Evolutionary conservation across 2,113 vertebrate species (phyloP), one percentile per base, ranked within the genome.

Genomic region (Carassius gibelio): DNA sequence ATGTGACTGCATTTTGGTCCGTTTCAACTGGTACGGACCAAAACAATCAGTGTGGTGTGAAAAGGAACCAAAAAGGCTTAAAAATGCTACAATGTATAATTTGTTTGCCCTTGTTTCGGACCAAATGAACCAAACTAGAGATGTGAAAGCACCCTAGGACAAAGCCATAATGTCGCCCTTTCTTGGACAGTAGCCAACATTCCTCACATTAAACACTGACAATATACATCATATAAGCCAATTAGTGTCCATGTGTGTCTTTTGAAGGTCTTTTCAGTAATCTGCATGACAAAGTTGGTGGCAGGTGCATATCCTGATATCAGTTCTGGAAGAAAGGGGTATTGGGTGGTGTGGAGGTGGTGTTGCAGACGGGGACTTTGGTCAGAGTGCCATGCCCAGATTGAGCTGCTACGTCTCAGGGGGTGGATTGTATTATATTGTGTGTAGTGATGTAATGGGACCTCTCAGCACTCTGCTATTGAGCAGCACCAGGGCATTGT

Each of bases 361-460:
- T 45, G 38, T 45, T 69, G 79, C 81, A 84, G 75, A 77, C 78
- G 85, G 14, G 38, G 45, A 13, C 52, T 81, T 57, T 52, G 72
- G 17, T 62, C 52, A 61, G 26, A 34, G 42, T 30, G 19, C 50
- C 68, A 48, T 86, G 74, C 55, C 80, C 90, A 90, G 87, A 92
- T 91, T 90, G 90, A 85, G n/a, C 87, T 57, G 21, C 71, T 34
- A 7, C n/a, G 84, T 90, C 93, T 92, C 89, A 26, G 30, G 89
- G 82, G 91, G 62, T 34, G 87, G 89, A 89, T 93, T 81, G 34
- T 89, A 74, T 94, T 94, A 90, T 90, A 66, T 71, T 42, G n/a
- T 90, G 88, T 90, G 90, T 90, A 88, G 90, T 93, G 92, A 88
- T 90, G 89, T 92, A 91, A 90, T 91, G 90, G 88, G 92, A 90